Conservation (phyloP, 2,888 invertebrate species). For the Epinotia ramella region DNA sequence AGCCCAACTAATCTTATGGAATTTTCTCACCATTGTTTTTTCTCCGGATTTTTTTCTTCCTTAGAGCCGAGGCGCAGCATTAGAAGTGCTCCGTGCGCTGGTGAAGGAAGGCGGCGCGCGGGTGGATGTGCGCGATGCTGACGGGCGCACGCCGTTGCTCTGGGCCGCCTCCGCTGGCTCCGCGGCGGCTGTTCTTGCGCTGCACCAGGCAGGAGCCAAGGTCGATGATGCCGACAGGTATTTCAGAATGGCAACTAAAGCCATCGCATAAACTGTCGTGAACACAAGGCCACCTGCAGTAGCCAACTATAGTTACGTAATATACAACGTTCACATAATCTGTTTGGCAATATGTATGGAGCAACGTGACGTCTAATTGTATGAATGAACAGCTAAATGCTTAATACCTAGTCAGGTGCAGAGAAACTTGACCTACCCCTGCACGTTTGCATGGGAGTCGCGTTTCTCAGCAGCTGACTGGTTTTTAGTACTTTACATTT, state of each 20-base stretch:
- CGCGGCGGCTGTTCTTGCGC: constrained; percentile 94
- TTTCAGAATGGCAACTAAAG: background rate
- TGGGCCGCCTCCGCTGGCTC: constrained; percentile 99
- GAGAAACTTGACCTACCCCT: no score
- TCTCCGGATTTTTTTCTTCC: background rate
- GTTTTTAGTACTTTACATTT: no score
- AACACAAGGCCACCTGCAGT: no score
- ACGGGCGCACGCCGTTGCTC: constrained; percentile 96
- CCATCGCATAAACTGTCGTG: background rate
- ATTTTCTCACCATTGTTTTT: background rate
- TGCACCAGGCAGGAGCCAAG: constrained; percentile 94
- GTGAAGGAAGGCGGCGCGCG: constrained; percentile 91
- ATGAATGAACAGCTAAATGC: no score
- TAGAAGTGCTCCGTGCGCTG: constrained; percentile 92
- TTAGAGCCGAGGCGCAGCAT: constrained; percentile 86
- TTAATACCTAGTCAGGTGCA: no score
- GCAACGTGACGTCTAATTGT: no score
- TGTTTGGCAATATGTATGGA: no score
- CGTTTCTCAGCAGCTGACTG: no score
- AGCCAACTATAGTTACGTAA: no score
- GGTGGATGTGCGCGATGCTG: constrained; percentile 95
- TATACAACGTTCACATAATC: no score
- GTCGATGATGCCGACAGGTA: constrained; percentile 92
- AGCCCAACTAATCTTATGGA: background rate
- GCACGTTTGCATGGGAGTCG: no score